Percentiles rank a stretch among this genome's conserved stretches.
Evolutionary conservation across 2,113 vertebrate species (phyloP).

Genomic region (Acanthochromis polyacanthus): DNA sequence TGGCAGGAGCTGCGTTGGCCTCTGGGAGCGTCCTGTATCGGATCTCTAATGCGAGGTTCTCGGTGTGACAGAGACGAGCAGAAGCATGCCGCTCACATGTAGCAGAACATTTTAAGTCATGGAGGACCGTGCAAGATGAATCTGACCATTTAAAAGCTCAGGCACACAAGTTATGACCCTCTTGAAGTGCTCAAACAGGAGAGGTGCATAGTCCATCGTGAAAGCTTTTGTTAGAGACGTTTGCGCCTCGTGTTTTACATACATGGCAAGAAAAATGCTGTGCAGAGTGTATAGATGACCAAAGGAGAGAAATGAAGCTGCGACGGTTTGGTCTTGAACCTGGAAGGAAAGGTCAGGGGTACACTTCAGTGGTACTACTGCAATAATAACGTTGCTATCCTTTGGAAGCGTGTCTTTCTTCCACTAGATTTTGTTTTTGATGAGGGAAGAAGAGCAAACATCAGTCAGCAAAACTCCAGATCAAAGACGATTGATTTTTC

Average conservation of each 20-base stretch:
- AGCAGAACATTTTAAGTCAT: background rate
- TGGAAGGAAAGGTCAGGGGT: background rate
- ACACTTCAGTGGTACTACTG: background rate
- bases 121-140: background rate
- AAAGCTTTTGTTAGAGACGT: background rate
- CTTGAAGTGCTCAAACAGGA: background rate
- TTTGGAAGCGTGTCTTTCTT: background rate
- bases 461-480: constrained; percentile 39
- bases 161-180: background rate
- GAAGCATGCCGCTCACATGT: constrained; percentile 8
- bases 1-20: constrained; percentile 39
- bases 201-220: background rate
- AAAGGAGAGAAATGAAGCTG: background rate
- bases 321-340: background rate
- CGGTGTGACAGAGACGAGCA: constrained; percentile 41
- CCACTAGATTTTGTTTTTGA: constrained; percentile 16
- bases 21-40: constrained; percentile 45
- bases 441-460: background rate
- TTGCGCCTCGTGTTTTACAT: background rate
- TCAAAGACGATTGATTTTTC: constrained; percentile 26
- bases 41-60: constrained; percentile 47
- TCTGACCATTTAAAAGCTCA: constrained; percentile 10
- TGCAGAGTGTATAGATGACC: background rate
- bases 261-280: background rate
- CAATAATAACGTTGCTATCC: background rate